phyloP scores from a whole-genome alignment of 2,113 vertebrate species.

The Arvicanthis niloticus region DNA sequence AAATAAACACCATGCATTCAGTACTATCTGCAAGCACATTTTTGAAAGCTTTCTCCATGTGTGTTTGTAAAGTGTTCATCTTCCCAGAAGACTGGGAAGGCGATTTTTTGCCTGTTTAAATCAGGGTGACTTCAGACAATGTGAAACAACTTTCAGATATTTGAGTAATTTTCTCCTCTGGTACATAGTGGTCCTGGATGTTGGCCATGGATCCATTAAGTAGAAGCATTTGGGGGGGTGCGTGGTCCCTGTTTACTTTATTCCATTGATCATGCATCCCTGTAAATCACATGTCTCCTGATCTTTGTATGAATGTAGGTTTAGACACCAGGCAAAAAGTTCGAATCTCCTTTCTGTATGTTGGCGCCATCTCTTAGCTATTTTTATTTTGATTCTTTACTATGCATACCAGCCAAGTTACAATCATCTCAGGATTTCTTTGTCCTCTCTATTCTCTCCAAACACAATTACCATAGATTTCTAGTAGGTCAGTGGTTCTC shows the following conservation, averaged over 20 bases:
- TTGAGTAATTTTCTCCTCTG: not conserved
- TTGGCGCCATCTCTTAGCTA: not conserved
- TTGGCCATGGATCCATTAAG: not conserved
- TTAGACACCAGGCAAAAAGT: fast-evolving
- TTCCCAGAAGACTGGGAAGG: not conserved
- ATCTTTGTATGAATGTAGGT: not conserved
- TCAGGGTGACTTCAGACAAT: not conserved
- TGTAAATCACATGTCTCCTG: not conserved
- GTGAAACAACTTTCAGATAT: not conserved
- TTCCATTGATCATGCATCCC: not conserved
- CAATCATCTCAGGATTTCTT: not conserved
- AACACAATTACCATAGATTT: not conserved
- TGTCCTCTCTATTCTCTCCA: not conserved
- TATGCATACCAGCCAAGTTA: not conserved
- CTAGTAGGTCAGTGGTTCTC: not conserved
- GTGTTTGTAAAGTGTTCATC: not conserved
- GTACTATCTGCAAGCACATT: not conserved
- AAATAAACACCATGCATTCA: not conserved
- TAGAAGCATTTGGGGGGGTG: not conserved
- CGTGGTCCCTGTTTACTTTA: not conserved
- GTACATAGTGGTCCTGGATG: not conserved
- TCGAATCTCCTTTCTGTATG: not conserved
- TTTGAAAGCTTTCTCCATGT: not conserved
- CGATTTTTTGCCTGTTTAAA: not conserved
- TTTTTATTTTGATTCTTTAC: not conserved